phyloP scores from a whole-genome alignment of 2,888 invertebrate species.

The Orthonychiurus folsomi region DNA sequence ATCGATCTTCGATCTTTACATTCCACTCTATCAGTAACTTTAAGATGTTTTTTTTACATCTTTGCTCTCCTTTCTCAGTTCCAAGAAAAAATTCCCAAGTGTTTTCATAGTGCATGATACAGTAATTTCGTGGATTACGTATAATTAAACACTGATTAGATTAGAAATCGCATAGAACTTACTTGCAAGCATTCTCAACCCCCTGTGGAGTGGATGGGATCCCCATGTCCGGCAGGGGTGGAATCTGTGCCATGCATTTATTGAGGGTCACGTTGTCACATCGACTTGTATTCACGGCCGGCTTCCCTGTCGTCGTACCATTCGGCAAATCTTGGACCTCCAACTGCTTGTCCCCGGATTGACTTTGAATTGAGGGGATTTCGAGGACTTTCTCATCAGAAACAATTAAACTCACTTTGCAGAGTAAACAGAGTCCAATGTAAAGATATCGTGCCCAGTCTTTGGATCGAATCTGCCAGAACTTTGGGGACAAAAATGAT shows the following conservation, averaged over 20 bases:
- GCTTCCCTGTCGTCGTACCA: not conserved
- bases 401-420: not conserved
- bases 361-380: not conserved
- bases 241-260: slow-evolving; percentile 23
- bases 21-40: too few relatives aligned
- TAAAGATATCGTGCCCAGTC: not conserved
- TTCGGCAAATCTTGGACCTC: not conserved
- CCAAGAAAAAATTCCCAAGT: too few relatives aligned
- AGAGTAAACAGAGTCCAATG: not conserved
- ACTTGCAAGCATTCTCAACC: slow-evolving; percentile 29
- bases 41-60: too few relatives aligned
- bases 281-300: too few relatives aligned
- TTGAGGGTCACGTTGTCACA: slow-evolving; percentile 20
- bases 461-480: too few relatives aligned
- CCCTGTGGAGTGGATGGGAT: slow-evolving; percentile 25
- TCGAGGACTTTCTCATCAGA: not conserved
- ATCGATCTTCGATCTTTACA: too few relatives aligned
- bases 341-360: not conserved
- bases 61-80: too few relatives aligned
- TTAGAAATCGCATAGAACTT: slow-evolving; percentile 10
- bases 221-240: slow-evolving; percentile 21
- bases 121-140: too few relatives aligned
- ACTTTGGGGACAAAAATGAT: not conserved
- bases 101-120: too few relatives aligned
- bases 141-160: too few relatives aligned